Evolutionary conservation across 2,797 vertebrate species (phyloP).

Genomic region (Crenichthys baileyi): DNA sequence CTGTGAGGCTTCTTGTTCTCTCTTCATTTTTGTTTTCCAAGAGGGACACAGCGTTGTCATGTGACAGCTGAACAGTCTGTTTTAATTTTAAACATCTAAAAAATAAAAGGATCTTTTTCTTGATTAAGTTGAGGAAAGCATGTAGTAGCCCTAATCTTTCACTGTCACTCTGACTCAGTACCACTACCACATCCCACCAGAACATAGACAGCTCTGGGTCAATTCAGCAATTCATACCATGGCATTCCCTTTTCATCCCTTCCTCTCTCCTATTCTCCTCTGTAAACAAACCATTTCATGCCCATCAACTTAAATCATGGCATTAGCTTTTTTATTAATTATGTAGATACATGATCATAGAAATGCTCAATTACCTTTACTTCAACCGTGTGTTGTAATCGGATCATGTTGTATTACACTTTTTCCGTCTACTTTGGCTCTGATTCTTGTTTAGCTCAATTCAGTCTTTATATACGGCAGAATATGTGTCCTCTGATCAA

Average conservation of each 20-base stretch:
- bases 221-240: background rate
- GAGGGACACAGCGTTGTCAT: background rate
- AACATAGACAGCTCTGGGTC: background rate
- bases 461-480: background rate
- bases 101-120: background rate
- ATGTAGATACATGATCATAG: background rate
- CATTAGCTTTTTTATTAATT: background rate
- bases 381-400: background rate
- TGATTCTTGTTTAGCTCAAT: background rate
- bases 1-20: background rate
- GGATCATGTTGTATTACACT: background rate
- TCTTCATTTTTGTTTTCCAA: background rate
- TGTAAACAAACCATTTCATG: background rate
- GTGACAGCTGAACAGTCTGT: background rate
- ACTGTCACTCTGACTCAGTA: background rate
- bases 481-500: background rate
- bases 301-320: background rate
- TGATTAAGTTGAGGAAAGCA: background rate
- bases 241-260: background rate
- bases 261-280: background rate
- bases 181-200: background rate
- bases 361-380: background rate
- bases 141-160: background rate
- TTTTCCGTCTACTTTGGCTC: background rate
- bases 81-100: background rate